Evolutionary conservation across 2,113 vertebrate genomes (phyloP).

Genomic region (Antechinus flavipes): DNA sequence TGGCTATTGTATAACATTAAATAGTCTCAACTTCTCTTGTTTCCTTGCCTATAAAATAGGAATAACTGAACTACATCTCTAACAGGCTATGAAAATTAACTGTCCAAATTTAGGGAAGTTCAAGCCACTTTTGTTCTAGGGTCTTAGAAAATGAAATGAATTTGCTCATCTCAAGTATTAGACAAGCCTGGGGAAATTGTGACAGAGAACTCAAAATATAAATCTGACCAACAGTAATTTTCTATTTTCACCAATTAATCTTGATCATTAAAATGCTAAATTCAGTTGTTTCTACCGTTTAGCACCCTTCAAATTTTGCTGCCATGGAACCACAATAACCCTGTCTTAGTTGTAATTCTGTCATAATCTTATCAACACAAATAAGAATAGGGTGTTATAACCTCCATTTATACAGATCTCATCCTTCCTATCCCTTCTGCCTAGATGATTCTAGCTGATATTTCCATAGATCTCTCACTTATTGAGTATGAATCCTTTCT

Average conservation of each 20-base stretch:
- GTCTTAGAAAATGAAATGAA: neutral
- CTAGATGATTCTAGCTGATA: neutral
- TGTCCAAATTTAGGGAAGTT: neutral
- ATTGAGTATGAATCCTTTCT: neutral
- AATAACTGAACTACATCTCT: neutral
- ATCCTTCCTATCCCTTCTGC: neutral
- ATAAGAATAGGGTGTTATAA: neutral
- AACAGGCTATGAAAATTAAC: neutral
- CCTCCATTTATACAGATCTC: neutral
- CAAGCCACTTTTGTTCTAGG: neutral
- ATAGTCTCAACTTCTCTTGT: neutral
- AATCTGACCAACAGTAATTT: neutral
- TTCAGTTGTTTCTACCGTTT: neutral
- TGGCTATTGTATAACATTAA: neutral
- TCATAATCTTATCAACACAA: neutral
- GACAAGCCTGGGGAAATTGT: neutral
- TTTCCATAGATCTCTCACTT: neutral
- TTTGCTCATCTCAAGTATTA: neutral
- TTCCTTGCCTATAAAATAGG: neutral
- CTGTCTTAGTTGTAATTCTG: neutral
- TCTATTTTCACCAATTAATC: neutral
- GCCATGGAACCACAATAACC: neutral
- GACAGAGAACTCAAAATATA: neutral
- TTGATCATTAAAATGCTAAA: neutral
- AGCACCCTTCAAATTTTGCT: neutral